phyloP scores from a whole-genome alignment of 2,888 invertebrate species.

The Dasypolia templi region DNA sequence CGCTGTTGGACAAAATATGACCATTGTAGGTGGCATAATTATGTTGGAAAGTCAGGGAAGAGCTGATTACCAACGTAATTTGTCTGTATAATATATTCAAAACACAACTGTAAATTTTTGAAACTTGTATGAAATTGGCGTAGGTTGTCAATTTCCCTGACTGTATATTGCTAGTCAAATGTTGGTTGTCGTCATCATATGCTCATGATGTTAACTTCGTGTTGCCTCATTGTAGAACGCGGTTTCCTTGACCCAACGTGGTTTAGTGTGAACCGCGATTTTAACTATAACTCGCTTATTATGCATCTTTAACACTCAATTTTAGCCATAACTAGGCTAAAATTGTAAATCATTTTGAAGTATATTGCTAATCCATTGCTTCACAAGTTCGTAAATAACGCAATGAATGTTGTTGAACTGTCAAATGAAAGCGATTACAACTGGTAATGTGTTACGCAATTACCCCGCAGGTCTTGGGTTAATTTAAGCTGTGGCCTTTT shows the following conservation, averaged over 20 bases:
- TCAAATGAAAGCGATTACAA: no score
- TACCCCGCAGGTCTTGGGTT: neutral
- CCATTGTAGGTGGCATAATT: neutral
- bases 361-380: no score
- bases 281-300: constrained; percentile 2
- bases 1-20: constrained; percentile 1
- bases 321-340: no score
- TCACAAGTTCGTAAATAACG: no score
- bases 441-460: no score
- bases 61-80: neutral
- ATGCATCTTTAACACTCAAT: constrained; percentile 1
- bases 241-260: constrained; percentile 51
- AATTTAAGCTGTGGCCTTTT: neutral
- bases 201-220: neutral
- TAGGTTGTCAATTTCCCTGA: neutral
- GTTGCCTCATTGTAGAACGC: constrained; percentile 35
- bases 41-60: neutral
- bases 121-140: neutral
- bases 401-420: no score
- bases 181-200: constrained; percentile 1
- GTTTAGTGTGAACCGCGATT: constrained; percentile 20
- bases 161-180: neutral
- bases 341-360: no score
- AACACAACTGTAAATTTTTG: neutral
- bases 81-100: neutral